Evolutionary conservation across 2,113 vertebrate genomes (phyloP).

Genomic region (Eonycteris spelaea): DNA sequence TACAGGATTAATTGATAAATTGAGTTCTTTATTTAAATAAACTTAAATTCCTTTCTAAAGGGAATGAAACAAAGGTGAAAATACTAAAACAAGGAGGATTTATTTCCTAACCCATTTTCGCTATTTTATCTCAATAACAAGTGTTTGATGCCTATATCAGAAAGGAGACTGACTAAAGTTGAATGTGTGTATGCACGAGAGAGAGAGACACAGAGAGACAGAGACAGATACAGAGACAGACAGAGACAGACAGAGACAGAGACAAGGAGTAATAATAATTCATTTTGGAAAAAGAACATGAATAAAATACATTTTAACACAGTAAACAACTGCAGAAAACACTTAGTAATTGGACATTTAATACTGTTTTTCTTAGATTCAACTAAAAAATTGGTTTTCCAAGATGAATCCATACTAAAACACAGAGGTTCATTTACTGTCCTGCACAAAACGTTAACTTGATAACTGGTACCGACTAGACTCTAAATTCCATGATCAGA

Average conservation of each 20-base stretch:
- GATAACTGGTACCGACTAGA: background rate
- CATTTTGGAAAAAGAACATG: background rate
- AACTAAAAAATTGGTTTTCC: background rate
- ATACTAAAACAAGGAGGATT: background rate
- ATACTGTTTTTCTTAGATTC: background rate
- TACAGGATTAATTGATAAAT: constrained; percentile 26
- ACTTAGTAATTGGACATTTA: background rate
- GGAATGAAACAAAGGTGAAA: background rate
- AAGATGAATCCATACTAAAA: background rate
- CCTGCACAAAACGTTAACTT: background rate
- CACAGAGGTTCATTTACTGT: background rate
- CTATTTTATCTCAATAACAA: background rate
- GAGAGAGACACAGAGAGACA: background rate
- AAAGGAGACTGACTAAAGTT: background rate
- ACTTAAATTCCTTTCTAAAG: background rate
- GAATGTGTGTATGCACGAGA: background rate
- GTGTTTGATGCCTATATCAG: background rate
- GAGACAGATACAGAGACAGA: background rate
- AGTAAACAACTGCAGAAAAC: background rate
- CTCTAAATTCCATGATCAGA: background rate
- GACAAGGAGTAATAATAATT: background rate
- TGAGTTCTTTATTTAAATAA: constrained; percentile 19
- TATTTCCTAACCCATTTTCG: background rate
- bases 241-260: no score
- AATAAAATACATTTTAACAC: background rate